Base-by-base conservation (phyloP, 2,888 invertebrate genomes). In the Balanococcus diminutus region DNA sequence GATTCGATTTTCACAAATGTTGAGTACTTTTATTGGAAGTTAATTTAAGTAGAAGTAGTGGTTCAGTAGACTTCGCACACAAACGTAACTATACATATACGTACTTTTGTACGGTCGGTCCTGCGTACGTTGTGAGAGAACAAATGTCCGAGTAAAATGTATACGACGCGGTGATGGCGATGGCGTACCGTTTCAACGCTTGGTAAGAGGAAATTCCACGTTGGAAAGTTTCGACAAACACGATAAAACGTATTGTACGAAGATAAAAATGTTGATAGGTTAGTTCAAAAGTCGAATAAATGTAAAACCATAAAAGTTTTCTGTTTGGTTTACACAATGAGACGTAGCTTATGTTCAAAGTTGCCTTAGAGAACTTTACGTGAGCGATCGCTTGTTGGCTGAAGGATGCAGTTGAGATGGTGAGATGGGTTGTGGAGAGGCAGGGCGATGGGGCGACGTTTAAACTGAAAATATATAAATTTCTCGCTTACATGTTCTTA, bases 241-340 rank as follows among this genome's bases (percentile, higher is more conserved):
- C 61, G 61, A 67, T 67, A 67, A 67, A 67, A 67, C 61, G 28
- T 67, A 67, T 28, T 25, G 61, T 67, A 67, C 61, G 61, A 67
- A 67, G 61, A 67, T 67, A 67, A 67, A 67, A 67, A 67, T 28
- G 61, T 67, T 67, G 61, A 67, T 67, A 67, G 61, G 61, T 67
- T 67, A 67, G 61, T 67, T 67, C 61, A 67, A 67, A 67, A 67
- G 61, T 67, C 61, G 61, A 67, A 67, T 67, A 25, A 67, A 67
- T 67, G 61, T 67, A 67, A 67, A 67, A 67, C 61, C 61, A 28
- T 28, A 25, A 25, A 67, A 67, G 25, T 67, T 67, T 25, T 28
- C 25, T 25, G 61, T 67, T 67, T 67, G 61, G 61, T 67, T 67
- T 67, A 67, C 22, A 67, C 61, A 67, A 67, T 28, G 28, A 67